These are phyloP conservation scores for Zaprionus inermis DNA, from an alignment of 1,140 invertebrate genomes.

Conservation along the genomic window DNA sequence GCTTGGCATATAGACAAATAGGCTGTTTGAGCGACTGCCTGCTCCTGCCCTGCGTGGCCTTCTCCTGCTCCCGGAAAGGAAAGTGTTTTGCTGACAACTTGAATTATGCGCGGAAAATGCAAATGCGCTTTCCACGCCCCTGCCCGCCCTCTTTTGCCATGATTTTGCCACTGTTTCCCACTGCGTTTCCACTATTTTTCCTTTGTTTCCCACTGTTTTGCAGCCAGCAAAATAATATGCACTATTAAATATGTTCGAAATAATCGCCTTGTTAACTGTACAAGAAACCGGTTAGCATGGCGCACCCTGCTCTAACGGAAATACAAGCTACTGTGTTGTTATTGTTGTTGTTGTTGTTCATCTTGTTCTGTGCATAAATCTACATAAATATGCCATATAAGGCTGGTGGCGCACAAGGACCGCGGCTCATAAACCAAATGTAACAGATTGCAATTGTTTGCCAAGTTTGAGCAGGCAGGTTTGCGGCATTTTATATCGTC, in stretches of 20 bases:
- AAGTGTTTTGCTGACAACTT: conserved; percentile 55
- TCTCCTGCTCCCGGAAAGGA: background rate
- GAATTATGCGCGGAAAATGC: conserved; percentile 69
- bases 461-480: background rate
- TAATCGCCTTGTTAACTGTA: conserved; percentile 62
- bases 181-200: conserved; percentile 17
- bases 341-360: background rate
- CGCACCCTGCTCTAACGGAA: background rate
- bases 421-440: conserved; percentile 31
- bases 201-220: conserved; percentile 8
- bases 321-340: background rate
- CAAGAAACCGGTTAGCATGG: conserved; percentile 39
- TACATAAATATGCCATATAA: conserved; percentile 18
- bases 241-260: conserved; percentile 55
- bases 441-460: conserved; percentile 30
- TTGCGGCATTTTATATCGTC: background rate
- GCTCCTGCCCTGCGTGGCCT: background rate
- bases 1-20: conserved; percentile 66
- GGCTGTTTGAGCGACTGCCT: conserved; percentile 36
- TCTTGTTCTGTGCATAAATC: conserved; percentile 23
- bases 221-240: conserved; percentile 66
- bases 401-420: conserved; percentile 23
- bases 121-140: conserved; percentile 38
- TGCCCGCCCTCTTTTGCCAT: background rate
- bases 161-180: conserved; percentile 34